These are phyloP conservation scores for Actias luna DNA, from an alignment of 2,888 invertebrate species.

Conservation along the genomic window DNA sequence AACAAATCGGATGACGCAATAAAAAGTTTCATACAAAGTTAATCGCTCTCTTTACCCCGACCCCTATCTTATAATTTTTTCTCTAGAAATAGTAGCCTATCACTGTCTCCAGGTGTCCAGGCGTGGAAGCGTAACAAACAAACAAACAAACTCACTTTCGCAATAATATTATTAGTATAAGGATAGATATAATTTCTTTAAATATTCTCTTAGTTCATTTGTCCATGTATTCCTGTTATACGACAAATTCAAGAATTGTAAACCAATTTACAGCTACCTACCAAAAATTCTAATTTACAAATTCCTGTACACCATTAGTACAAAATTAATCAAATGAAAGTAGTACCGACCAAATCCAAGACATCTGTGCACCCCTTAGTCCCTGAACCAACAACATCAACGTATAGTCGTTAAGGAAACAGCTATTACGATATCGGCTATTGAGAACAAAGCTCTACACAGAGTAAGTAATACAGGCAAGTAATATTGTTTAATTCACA, in stretches of 20 bases:
- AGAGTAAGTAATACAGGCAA: conserved; percentile 6
- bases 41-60: too few relatives aligned
- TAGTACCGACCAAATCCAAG: conserved; percentile 56
- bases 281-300: conserved; percentile 56
- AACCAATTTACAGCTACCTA: conserved; percentile 48
- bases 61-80: too few relatives aligned
- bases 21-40: too few relatives aligned
- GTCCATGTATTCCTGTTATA: background rate
- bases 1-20: too few relatives aligned
- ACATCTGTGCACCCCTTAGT: conserved; percentile 40
- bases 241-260: conserved; percentile 26
- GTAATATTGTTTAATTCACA: background rate
- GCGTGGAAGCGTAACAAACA: too few relatives aligned
- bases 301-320: conserved; percentile 60
- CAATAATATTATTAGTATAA: too few relatives aligned
- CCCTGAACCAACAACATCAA: conserved; percentile 58
- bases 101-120: too few relatives aligned
- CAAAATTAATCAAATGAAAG: conserved; percentile 66
- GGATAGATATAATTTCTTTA: too few relatives aligned
- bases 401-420: conserved; percentile 54
- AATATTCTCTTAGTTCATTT: too few relatives aligned
- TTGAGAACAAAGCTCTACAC: conserved; percentile 3
- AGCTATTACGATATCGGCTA: conserved; percentile 5
- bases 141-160: too few relatives aligned
- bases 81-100: too few relatives aligned